Evolutionary conservation across 2,888 invertebrate genomes (phyloP).

Genomic region (Lithophane semibrunnea): DNA sequence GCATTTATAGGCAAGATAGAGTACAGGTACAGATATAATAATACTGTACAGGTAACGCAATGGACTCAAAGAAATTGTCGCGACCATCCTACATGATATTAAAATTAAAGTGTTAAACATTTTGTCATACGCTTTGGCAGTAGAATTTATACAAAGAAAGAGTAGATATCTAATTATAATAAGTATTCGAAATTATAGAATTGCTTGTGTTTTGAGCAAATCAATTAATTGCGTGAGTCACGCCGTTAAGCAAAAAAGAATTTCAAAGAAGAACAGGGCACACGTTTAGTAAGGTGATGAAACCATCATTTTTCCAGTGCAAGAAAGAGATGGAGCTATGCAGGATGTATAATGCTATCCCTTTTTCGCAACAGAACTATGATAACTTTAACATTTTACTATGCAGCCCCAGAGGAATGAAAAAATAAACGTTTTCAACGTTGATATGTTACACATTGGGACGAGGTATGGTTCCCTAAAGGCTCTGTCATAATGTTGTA

Average conservation of each 20-base stretch:
- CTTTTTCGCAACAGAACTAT: not conserved
- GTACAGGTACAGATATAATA: conserved; percentile 14
- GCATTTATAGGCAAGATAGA: conserved; percentile 31
- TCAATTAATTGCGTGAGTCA: conserved; percentile 67
- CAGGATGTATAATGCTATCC: not conserved
- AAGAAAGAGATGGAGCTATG: conserved; percentile 1
- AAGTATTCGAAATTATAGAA: conserved; percentile 59
- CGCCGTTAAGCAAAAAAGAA: conserved; percentile 50
- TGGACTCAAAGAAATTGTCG: not conserved
- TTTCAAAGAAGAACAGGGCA: conserved; percentile 7
- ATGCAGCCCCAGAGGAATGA: not conserved
- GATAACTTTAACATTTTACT: not conserved
- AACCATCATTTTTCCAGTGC: not conserved
- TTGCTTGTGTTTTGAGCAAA: conserved; percentile 87
- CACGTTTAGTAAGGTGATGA: not conserved
- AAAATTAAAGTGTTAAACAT: conserved; percentile 11
- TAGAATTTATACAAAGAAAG: conserved; percentile 60
- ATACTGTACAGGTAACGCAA: conserved; percentile 24
- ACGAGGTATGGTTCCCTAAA: conserved; percentile 68
- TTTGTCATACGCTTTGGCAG: conserved; percentile 56
- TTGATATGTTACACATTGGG: conserved; percentile 77
- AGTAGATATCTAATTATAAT: conserved; percentile 46
- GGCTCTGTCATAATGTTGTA: conserved; percentile 37
- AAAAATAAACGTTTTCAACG: conserved; percentile 72
- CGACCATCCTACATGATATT: not conserved